A percentile compares a stretch with the other conserved stretches of the same genome.
Conservation (phyloP, 2,888 invertebrate genomes). For the Mesorhabditis spiculigera region DNA sequence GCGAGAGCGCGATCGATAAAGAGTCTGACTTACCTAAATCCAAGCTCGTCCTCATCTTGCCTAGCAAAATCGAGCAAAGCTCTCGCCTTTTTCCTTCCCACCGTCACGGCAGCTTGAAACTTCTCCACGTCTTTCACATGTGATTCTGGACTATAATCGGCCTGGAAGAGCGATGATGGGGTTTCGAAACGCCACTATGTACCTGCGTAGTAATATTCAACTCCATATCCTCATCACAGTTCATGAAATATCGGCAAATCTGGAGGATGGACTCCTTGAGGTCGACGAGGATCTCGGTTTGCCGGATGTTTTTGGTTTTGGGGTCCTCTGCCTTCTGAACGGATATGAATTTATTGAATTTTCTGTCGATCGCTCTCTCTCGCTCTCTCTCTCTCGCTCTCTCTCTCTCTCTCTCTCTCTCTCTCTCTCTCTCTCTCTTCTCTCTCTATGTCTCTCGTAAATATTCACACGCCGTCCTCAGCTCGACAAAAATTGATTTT, state of each 20-base stretch:
- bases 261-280: slow-evolving; percentile 90
- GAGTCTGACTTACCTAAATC: slow-evolving; percentile 66
- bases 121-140: slow-evolving; percentile 89
- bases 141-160: slow-evolving; percentile 92
- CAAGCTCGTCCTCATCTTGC: slow-evolving; percentile 82
- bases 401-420: slow-evolving; percentile 32
- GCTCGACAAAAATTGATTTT: no score
- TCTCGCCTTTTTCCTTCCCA: slow-evolving; percentile 84
- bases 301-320: slow-evolving; percentile 88
- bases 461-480: background rate
- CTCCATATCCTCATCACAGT: slow-evolving; percentile 79
- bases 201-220: slow-evolving; percentile 38
- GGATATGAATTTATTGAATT: slow-evolving; percentile 65
- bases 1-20: background rate
- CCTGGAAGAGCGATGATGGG: slow-evolving; percentile 59
- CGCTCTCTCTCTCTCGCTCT: slow-evolving; percentile 24
- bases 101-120: slow-evolving; percentile 85
- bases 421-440: no score
- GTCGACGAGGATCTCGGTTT: slow-evolving; percentile 97
- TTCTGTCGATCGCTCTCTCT: slow-evolving; percentile 62
- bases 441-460: no score
- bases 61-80: slow-evolving; percentile 88
- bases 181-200: background rate
- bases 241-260: slow-evolving; percentile 87
- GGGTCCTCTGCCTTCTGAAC: slow-evolving; percentile 41